A percentile compares a stretch with the other conserved stretches of the same genome.
These are phyloP conservation scores for Oligia fasciuncula DNA, from an alignment of 2,888 invertebrate species.

Conservation along the genomic window DNA sequence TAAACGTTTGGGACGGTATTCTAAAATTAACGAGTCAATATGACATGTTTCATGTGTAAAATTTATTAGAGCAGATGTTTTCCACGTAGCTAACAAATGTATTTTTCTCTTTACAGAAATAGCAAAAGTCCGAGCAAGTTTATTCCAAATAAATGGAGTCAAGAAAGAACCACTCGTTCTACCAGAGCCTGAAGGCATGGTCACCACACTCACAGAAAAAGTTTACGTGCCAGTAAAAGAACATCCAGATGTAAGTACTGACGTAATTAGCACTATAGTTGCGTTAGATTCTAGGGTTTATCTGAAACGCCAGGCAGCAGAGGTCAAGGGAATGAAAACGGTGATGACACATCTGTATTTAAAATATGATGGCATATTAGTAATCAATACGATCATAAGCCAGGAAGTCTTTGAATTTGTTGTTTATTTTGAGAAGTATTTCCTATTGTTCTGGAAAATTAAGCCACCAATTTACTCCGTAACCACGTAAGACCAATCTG, in stretches of 20 bases:
- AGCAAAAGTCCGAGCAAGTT: constrained; percentile 98
- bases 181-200: constrained; percentile 97
- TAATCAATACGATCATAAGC: constrained; percentile 11
- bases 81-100: constrained; percentile 62
- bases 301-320: constrained; percentile 35
- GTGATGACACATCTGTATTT: constrained; percentile 39
- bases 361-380: constrained; percentile 25
- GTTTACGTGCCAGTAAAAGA: constrained; percentile 99
- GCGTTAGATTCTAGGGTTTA: constrained; percentile 43
- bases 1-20: constrained; percentile 77
- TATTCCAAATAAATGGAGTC: constrained; percentile 99
- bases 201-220: constrained; percentile 99
- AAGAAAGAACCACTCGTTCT: constrained; percentile 97
- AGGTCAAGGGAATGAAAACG: constrained; percentile 55
- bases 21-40: constrained; percentile 77
- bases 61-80: constrained; percentile 77
- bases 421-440: constrained; percentile 19
- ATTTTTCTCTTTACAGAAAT: constrained; percentile 95
- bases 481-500: constrained; percentile 54
- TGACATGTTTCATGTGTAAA: constrained; percentile 77
- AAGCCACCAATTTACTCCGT: constrained; percentile 45
- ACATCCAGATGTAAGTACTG: constrained; percentile 98
- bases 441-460: constrained; percentile 46
- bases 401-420: constrained; percentile 15
- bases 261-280: constrained; percentile 36